Base-by-base conservation (phyloP, 2,888 invertebrate genomes). In the Dilophus febrilis region DNA sequence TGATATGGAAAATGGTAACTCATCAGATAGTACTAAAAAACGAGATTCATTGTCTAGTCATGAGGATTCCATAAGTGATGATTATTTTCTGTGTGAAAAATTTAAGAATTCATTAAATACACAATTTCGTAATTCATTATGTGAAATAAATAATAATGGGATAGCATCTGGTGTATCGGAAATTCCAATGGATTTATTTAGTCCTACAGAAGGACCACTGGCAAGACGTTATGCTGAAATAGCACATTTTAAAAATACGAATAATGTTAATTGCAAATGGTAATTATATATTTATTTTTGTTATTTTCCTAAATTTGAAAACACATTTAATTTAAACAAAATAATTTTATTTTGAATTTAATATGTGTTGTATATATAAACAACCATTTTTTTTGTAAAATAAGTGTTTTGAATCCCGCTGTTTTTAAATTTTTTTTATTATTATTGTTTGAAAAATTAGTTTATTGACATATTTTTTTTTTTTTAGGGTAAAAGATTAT, bases 171-270 rank as follows among this genome's bases (percentile, higher is more conserved):
- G 26, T n/a, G 4, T 8, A 22, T 22, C 22, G 16, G 30, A 19
- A 17, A 22, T 35, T 22, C 28, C 40, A 35, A 18, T 40, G 16
- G 51, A 56, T 3, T 45, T 62, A 42, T 48, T 63, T 34, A 63
- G 62, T 51, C 62, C 63, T 10, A 59, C 61, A 48, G 62, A 63
- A 48, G 62, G 49, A 45, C 62, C 63, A n/a, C 53, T 63, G 50
- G 62, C 61, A 14, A 50, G 63, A 35, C 56, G 62, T 1, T 63
- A 63, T 46, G 62, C 61, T 39, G 62, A 63, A 48, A 61, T 63
- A 45, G 49, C 59, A 19, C 61, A 62, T 44, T 61, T 60, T 48
- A 62, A 62, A 48, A 48, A 49, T 40, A 39, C 26, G 36, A 36
- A 33, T 13, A 39, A 39, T 31, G 32, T 26, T 35, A 37, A 37